Evolutionary conservation across 2,797 vertebrate species (phyloP), one percentile per base, ranked within the genome.

Genomic region (Karalla daura): DNA sequence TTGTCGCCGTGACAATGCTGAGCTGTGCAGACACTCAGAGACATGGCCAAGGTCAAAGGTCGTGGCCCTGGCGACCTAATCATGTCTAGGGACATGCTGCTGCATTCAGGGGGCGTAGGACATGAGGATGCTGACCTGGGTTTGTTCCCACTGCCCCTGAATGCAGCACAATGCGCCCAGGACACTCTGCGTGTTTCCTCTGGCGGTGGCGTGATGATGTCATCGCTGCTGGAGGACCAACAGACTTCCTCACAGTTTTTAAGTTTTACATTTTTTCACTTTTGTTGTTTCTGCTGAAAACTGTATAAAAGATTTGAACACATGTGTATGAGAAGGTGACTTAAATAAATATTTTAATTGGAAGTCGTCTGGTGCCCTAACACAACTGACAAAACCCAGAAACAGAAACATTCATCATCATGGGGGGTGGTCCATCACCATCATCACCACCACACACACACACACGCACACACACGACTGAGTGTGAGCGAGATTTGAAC

Each of bases 311-410:
- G 76, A 89, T 78, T 46, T 80, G 58, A 88, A 81, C 51, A 71
- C 75, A 62, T 80, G 78, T 90, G 87, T 83, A 82, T 86, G 87
- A 80, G 85, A 83, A 59, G 81, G 88, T 87, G 83, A 59, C 76
- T 90, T 86, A 87, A 93, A 91, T 93, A 91, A 92, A 85, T 88
- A 81, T 86, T 91, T 78, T 70, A 81, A 85, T 81, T 83, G 80
- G 69, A 74, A n/a, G n/a, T 43, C 68, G 28, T 30, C 28, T 30
- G 28, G n/a, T n/a, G n/a, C n/a, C n/a, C n/a, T n/a, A n/a, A n/a
- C n/a, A n/a, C n/a, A n/a, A n/a, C n/a, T n/a, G n/a, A n/a, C n/a
- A n/a, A n/a, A n/a, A n/a, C n/a, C n/a, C n/a, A n/a, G n/a, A n/a
- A n/a, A n/a, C n/a, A n/a, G n/a, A n/a, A n/a, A n/a, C n/a, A n/a